Base-by-base conservation (phyloP, 2,888 invertebrate genomes). In the Onchidella celtica region DNA sequence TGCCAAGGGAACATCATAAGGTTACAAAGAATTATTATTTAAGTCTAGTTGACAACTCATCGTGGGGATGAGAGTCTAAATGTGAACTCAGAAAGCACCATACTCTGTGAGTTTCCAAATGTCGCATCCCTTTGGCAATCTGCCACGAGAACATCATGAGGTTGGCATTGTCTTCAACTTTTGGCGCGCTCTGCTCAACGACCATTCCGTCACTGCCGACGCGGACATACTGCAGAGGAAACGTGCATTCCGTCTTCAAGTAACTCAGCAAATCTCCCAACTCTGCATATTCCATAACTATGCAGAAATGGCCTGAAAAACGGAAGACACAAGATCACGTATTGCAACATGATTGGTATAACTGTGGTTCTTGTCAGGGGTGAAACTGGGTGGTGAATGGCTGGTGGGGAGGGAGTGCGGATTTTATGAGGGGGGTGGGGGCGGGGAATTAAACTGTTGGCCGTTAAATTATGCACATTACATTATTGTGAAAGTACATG, bases 241-340 rank as follows among this genome's bases (percentile, higher is more conserved):
- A 77, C 14, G 82, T 38, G 14, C 79, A 78, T 40, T 83, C 83
- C 36, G 81, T 80, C 74, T 83, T 83, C 24, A 88, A 78, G 79
- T 86, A 87, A 38, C 79, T 82, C 81, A 86, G 82, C 34, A 88
- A 79, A 74, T 88, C 86, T 9, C 88, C 88, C 17, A 81, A 80
- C 32, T 80, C 79, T 11, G 87, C 88, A 55, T 86, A 86, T 75
- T 88, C 87, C 86, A 88, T 86, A 4, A 88, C 77, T 24, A 88
- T 84, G 78, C 84, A 84, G 73, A 86, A 77, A 34, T 83, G 84
- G 34, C 88, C 88, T 85, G 74, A 2, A 65, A 55, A 27, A 57
- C 0, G 17, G 34, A 29, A 27, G 9, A 40, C 9, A 24, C 1
- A 29, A 38, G n/a, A 3, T 29, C 1, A 68, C 61, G n/a, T 14